Conservation (phyloP, 2,888 invertebrate genomes). For the Chrysolina americana region DNA sequence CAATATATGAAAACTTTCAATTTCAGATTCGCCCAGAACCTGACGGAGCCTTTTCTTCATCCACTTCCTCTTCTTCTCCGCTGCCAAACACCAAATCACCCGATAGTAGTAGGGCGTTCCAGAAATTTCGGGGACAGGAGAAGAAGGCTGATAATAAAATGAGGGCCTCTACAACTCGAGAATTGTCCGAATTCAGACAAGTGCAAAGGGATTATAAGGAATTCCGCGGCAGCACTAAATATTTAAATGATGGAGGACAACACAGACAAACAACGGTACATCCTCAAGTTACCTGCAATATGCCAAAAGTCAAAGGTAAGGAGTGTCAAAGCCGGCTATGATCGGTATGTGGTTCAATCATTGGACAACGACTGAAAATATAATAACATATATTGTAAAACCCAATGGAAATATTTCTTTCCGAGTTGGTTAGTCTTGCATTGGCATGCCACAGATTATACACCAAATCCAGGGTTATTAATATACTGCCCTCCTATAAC, state of each 20-base stretch:
- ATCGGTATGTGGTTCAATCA: too few species aligned
- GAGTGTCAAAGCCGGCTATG: too few species aligned
- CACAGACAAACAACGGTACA: slow-evolving; percentile 70
- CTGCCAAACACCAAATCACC: slow-evolving; percentile 64
- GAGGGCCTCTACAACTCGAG: slow-evolving; percentile 72
- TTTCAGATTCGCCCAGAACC: slow-evolving; percentile 78
- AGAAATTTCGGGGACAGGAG: slow-evolving; percentile 18
- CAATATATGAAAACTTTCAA: slow-evolving; percentile 36
- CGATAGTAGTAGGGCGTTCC: slow-evolving; percentile 45
- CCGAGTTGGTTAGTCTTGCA: too few species aligned
- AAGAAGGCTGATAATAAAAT: slow-evolving; percentile 62
- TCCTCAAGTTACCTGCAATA: slow-evolving; percentile 74
- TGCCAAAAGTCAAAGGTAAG: slow-evolving; percentile 69
- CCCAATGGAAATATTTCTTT: too few species aligned
- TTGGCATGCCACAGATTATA: too few species aligned
- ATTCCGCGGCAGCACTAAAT: slow-evolving; percentile 66
- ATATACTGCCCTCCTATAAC: too few species aligned
- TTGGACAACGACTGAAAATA: too few species aligned
- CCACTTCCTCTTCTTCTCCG: slow-evolving; percentile 71
- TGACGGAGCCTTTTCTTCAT: slow-evolving; percentile 79
- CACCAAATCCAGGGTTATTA: too few species aligned
- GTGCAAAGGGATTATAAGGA: slow-evolving; percentile 72
- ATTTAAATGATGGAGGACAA: slow-evolving; percentile 56
- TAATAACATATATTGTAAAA: too few species aligned
- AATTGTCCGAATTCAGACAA: slow-evolving; percentile 73